Evolutionary conservation across 2,797 vertebrate species (phyloP).

Genomic region (Morus bassanus): DNA sequence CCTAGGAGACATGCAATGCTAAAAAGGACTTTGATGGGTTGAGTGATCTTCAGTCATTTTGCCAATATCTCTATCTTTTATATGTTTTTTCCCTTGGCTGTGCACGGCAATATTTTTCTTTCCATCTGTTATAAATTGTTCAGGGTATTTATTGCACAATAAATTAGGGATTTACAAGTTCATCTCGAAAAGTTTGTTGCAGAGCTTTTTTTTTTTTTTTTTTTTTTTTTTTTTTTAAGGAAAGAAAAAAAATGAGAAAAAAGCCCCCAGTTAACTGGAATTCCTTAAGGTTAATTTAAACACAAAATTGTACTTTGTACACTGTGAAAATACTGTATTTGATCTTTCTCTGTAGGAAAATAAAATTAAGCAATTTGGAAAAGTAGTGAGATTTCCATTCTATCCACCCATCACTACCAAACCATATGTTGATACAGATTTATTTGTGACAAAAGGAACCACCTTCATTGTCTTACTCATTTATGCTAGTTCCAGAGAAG

Average conservation of each 20-base stretch:
- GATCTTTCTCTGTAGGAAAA: neutral
- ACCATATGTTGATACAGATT: neutral
- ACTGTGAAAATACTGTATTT: neutral
- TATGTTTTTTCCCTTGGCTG: neutral
- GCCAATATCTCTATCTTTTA: neutral
- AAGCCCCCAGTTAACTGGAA: neutral
- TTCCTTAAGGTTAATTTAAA: neutral
- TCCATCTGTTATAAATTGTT: constrained; percentile 8
- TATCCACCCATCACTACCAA: neutral
- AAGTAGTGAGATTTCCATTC: neutral
- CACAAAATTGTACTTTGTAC: neutral
- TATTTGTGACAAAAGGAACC: neutral
- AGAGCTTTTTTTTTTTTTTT: neutral
- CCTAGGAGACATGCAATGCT: neutral
- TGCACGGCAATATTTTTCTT: neutral
- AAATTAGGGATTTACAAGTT: neutral
- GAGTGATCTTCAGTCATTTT: neutral
- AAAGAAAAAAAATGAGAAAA: neutral
- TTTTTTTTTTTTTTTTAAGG: neutral
- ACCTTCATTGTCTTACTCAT: neutral
- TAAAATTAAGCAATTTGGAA: neutral
- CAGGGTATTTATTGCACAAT: neutral
- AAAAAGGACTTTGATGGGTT: constrained; percentile 7
- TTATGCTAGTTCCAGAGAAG: neutral
- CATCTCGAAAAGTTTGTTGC: neutral